These are phyloP conservation scores for Polymixis flavicincta DNA, from an alignment of 2,888 invertebrate species.

Conservation along the genomic window DNA sequence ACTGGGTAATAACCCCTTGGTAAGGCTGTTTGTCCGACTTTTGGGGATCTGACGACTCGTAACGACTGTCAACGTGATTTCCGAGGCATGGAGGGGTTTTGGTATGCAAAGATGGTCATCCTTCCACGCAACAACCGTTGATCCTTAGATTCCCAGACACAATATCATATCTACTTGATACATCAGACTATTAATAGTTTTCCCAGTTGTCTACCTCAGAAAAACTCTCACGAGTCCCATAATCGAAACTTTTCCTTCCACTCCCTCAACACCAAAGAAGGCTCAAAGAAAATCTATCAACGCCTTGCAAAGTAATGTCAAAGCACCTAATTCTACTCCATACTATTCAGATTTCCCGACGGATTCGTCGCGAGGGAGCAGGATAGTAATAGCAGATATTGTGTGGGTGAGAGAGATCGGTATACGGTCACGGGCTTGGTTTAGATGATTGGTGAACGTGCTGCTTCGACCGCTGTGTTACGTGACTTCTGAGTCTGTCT, in stretches of 20 bases:
- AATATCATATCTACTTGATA: constrained; percentile 25
- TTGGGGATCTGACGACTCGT: too few relatives aligned
- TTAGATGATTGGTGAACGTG: constrained; percentile 90
- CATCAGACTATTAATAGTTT: constrained; percentile 3
- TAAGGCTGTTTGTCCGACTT: too few relatives aligned
- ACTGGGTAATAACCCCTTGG: too few relatives aligned
- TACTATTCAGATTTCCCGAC: constrained; percentile 89
- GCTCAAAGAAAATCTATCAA: constrained; percentile 87
- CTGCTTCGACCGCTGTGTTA: constrained; percentile 85
- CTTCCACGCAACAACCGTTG: too few relatives aligned
- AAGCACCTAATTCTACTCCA: constrained; percentile 87
- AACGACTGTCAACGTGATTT: too few relatives aligned
- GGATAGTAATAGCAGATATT: constrained; percentile 63
- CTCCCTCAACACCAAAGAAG: constrained; percentile 68
- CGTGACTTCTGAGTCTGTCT: constrained; percentile 84
- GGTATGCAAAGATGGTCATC: too few relatives aligned
- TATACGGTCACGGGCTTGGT: constrained; percentile 86
- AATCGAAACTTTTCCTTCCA: constrained; percentile 50
- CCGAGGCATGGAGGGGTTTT: too few relatives aligned
- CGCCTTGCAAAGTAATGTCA: constrained; percentile 86
- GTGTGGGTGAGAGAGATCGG: constrained; percentile 72
- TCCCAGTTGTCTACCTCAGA: constrained; percentile 10
- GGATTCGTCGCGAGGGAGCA: constrained; percentile 77
- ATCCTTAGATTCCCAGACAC: not conserved
- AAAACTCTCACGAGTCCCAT: constrained; percentile 43